phyloP scores from a whole-genome alignment of 2,797 vertebrate species.

The Petrocephalus sullivani region DNA sequence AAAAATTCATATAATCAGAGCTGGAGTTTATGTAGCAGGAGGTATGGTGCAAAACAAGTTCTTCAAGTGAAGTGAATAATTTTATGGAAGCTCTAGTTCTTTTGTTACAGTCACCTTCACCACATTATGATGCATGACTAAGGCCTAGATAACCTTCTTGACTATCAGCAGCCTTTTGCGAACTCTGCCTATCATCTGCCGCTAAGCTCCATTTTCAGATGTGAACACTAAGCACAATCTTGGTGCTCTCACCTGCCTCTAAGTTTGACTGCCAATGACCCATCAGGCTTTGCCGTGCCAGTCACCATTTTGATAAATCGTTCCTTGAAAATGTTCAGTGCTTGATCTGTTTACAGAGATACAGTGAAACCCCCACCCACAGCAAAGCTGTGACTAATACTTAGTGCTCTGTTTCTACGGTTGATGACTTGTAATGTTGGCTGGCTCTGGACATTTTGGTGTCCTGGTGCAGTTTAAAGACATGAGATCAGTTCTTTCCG shows the following conservation, averaged over 20 bases:
- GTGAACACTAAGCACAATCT: background rate
- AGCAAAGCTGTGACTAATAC: background rate
- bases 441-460: too few relatives aligned
- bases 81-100: too few relatives aligned
- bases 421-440: background rate
- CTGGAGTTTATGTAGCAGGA: background rate
- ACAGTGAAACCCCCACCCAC: background rate
- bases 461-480: too few relatives aligned
- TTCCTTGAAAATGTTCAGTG: background rate
- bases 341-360: background rate
- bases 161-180: too few relatives aligned
- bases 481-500: too few relatives aligned
- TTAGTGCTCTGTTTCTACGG: background rate
- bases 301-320: background rate
- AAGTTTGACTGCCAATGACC: background rate
- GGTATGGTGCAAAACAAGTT: background rate
- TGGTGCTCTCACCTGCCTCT: background rate
- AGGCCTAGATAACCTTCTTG: too few relatives aligned
- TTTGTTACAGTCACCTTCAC: too few relatives aligned
- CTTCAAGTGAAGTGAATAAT: background rate
- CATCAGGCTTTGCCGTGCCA: background rate
- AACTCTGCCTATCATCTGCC: background rate
- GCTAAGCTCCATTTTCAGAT: background rate
- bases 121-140: too few relatives aligned
- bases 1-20: background rate